These are phyloP conservation scores for Drosophila sucinea DNA, from an alignment of 1,140 invertebrate genomes.

Conservation along the genomic window DNA sequence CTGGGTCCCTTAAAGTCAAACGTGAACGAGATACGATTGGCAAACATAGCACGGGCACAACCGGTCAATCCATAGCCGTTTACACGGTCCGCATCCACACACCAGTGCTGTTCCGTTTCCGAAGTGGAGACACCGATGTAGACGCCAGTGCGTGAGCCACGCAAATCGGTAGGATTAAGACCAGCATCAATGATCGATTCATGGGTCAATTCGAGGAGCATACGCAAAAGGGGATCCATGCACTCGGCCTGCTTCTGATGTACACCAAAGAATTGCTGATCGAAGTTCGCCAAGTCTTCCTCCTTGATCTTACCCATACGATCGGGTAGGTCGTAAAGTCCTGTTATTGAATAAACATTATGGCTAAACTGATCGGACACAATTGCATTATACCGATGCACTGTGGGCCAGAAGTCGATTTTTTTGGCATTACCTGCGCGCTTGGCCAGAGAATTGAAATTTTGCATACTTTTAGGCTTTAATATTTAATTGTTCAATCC, in stretches of 20 bases:
- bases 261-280: constrained; percentile 97
- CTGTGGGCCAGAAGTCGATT: no score
- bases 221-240: constrained; percentile 97
- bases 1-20: constrained; percentile 97
- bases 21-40: constrained; percentile 97
- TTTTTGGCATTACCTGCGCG: no score
- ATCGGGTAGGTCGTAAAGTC: constrained; percentile 91
- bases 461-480: no score
- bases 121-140: constrained; percentile 94
- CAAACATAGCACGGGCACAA: constrained; percentile 96
- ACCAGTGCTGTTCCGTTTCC: constrained; percentile 94
- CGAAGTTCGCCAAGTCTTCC: constrained; percentile 93
- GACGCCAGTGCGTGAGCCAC: constrained; percentile 94
- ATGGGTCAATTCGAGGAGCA: constrained; percentile 96
- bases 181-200: constrained; percentile 98
- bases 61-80: constrained; percentile 97
- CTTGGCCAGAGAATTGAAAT: no score
- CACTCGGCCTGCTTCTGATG: constrained; percentile 96
- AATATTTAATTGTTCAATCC: no score
- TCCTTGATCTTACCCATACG: constrained; percentile 96
- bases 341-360: constrained; percentile 25
- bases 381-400: no score
- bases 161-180: constrained; percentile 90
- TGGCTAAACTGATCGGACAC: background rate
- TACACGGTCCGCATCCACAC: constrained; percentile 88